Evolutionary conservation across 2,888 invertebrate genomes (phyloP), one percentile per base, ranked within the genome.

Genomic region (Pheosia tremula): DNA sequence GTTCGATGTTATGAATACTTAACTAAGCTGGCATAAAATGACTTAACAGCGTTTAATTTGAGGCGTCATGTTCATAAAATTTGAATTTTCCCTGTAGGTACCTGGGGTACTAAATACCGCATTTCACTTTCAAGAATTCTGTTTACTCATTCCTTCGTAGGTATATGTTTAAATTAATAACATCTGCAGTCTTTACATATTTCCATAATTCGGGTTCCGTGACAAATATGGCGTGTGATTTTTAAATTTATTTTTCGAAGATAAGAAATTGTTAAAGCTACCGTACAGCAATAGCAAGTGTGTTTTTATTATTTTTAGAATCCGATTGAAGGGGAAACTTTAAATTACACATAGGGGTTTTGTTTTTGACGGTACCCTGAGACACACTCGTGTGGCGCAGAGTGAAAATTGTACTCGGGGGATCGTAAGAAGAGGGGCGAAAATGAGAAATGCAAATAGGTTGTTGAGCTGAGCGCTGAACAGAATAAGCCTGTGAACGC

Each of bases 371-470:
- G 74, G 79, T 74, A 77, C 79, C 75, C 81, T 79, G 82, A 82
- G 81, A 81, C 68, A 77, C 74, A 72, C 78, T 80, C 73, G 75
- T 76, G 79, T 80, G 79, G 77, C 80, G 81, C 74, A 73, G 75
- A 85, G 81, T 84, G 86, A 83, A 88, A 87, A 90, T 89, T 86
- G 84, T 83, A 80, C 88, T 77, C 86, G 71, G 75, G 86, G 83
- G 88, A 86, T 74, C 79, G 78, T 81, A 82, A 82, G 82, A 82
- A 79, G 86, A 84, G 87, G 88, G 89, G 86, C 81, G 88, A 84
- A 91, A 90, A 91, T 91, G 90, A 90, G 90, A 91, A 89, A 90
- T 91, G 90, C 89, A 91, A 91, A 91, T 91, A 87, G 81, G 84
- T 82, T 85, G 86, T 85, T 86, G 87, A 88, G 86, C 82, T 83